Percentiles rank a stretch among this genome's conserved stretches.
These are phyloP conservation scores for Ichneumoninae sp. DNA, from an alignment of 2,888 invertebrate genomes.

Conservation along the genomic window DNA sequence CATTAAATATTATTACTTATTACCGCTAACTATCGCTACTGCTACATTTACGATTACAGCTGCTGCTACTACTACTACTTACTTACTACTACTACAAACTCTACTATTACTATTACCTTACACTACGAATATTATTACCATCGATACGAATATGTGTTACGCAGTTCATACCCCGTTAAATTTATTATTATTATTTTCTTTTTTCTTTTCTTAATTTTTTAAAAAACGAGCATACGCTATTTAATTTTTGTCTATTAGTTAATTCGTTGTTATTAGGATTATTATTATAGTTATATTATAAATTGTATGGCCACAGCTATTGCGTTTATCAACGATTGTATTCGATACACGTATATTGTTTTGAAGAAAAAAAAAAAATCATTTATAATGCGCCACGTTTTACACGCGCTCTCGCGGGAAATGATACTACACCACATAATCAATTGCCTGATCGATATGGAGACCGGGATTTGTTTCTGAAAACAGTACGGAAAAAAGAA, in stretches of 20 bases:
- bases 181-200: slow-evolving; percentile 20
- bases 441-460: not conserved
- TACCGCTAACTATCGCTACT: slow-evolving; percentile 62
- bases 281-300: slow-evolving; percentile 60
- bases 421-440: not conserved
- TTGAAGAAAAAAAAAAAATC: slow-evolving; percentile 22
- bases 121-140: slow-evolving; percentile 58
- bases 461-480: slow-evolving; percentile 3
- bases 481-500: not conserved
- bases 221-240: slow-evolving; percentile 42
- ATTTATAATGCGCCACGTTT: not conserved
- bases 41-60: slow-evolving; percentile 56
- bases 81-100: slow-evolving; percentile 50
- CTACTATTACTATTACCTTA: slow-evolving; percentile 61
- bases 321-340: slow-evolving; percentile 60
- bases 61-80: slow-evolving; percentile 61
- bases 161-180: slow-evolving; percentile 51
- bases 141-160: slow-evolving; percentile 53
- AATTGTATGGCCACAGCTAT: slow-evolving; percentile 58
- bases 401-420: not conserved
- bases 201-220: slow-evolving; percentile 38
- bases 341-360: not conserved
- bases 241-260: slow-evolving; percentile 41
- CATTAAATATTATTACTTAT: slow-evolving; percentile 61
- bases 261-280: slow-evolving; percentile 25